phyloP scores from a whole-genome alignment of 2,113 vertebrate genomes.

The Climacteris rufus region DNA sequence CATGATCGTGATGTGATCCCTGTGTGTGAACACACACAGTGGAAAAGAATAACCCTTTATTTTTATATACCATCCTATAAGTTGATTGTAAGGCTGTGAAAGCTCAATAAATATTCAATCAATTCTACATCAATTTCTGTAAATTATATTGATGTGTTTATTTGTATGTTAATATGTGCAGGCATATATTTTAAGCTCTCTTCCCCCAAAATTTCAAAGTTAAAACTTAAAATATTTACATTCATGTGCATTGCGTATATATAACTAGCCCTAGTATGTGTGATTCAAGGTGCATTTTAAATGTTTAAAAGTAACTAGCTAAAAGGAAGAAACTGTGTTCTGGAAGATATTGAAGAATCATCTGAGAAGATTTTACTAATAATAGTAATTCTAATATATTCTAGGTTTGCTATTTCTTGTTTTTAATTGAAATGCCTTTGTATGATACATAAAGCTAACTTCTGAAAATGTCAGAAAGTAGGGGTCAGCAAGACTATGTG shows the following conservation, averaged over 20 bases:
- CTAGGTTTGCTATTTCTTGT: background rate
- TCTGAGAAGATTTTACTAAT: background rate
- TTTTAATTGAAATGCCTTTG: background rate
- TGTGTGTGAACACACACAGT: background rate
- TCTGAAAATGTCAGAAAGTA: slow-evolving; percentile 18
- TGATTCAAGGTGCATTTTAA: background rate
- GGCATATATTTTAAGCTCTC: background rate
- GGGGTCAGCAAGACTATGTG: background rate
- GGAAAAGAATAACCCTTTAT: background rate
- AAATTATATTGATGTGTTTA: background rate
- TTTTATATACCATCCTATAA: background rate
- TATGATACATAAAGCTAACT: background rate
- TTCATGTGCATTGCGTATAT: background rate
- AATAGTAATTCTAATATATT: background rate
- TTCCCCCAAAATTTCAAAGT: background rate
- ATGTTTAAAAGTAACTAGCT: background rate
- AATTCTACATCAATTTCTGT: background rate
- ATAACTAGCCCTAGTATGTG: background rate
- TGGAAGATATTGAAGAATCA: background rate
- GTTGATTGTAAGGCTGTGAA: background rate
- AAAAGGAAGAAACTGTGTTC: background rate
- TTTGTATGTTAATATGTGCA: background rate
- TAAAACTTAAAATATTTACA: background rate
- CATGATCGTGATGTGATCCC: background rate
- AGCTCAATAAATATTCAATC: background rate